Evolutionary conservation across 1,140 invertebrate species (phyloP).

Genomic region (Ceratina calcarata): DNA sequence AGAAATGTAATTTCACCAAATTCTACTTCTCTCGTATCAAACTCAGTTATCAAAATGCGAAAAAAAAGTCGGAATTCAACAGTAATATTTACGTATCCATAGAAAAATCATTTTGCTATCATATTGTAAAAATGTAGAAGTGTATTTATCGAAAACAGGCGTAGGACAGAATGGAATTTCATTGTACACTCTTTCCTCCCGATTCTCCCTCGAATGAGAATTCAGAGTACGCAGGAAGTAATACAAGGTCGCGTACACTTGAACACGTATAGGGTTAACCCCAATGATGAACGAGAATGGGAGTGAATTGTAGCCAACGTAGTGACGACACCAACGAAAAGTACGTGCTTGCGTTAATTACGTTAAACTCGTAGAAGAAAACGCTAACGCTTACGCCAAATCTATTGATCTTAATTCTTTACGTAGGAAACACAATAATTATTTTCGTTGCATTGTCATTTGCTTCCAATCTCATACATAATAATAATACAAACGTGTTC

Average conservation of each 20-base stretch:
- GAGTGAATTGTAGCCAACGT: slow-evolving; percentile 43
- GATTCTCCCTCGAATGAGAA: slow-evolving; percentile 1
- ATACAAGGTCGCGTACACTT: slow-evolving; percentile 62
- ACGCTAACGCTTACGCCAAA: slow-evolving; percentile 17
- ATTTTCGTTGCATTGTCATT: background rate
- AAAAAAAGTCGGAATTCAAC: too few species aligned
- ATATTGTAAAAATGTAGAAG: too few species aligned
- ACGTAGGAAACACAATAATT: background rate
- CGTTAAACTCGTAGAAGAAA: slow-evolving; percentile 1
- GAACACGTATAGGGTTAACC: slow-evolving; percentile 64
- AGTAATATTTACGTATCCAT: too few species aligned
- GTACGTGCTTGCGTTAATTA: slow-evolving; percentile 46
- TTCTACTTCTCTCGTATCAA: background rate
- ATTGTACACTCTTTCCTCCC: slow-evolving; percentile 3
- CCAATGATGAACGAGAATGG: slow-evolving; percentile 37
- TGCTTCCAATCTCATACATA: background rate
- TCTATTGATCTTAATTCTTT: background rate
- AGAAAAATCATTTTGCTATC: too few species aligned
- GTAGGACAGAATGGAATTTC: background rate
- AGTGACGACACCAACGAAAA: slow-evolving; percentile 27
- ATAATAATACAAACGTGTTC: too few species aligned
- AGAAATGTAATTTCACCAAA: slow-evolving; percentile 7
- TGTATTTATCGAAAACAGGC: too few species aligned
- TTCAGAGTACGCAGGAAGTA: slow-evolving; percentile 51
- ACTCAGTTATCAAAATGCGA: too few species aligned